Conservation (phyloP, 2,888 invertebrate genomes). For the Lamellibrachia columna region DNA sequence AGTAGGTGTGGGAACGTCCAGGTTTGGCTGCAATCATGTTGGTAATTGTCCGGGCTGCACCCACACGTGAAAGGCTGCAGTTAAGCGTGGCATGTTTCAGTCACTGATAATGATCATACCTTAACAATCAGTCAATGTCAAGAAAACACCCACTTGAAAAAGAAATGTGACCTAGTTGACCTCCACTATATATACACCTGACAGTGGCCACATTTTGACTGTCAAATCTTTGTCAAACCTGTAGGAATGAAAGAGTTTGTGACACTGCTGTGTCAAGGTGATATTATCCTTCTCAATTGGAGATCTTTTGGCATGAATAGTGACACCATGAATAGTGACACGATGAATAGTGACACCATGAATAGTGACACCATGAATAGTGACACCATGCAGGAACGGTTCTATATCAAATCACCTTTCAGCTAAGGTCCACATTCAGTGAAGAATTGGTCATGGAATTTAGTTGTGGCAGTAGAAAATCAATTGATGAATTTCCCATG, state of each 20-base stretch:
- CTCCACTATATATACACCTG: background rate
- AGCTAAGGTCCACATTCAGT: background rate
- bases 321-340: background rate
- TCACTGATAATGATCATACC: background rate
- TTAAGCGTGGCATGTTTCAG: background rate
- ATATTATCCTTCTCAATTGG: background rate
- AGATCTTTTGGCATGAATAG: background rate
- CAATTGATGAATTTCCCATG: background rate
- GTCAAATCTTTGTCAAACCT: background rate
- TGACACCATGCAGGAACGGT: background rate
- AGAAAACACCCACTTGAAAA: slow-evolving; percentile 16
- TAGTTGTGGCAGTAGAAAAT: background rate
- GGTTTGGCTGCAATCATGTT: background rate
- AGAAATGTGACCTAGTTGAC: slow-evolving; percentile 1
- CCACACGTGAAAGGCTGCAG: background rate
- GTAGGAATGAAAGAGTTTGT: background rate
- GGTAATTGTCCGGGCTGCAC: background rate
- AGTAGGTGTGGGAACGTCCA: background rate
- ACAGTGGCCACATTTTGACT: background rate
- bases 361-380: background rate
- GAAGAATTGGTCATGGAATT: background rate
- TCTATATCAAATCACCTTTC: background rate
- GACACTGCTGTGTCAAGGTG: background rate
- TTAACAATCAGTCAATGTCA: background rate
- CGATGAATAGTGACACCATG: no score